Percentiles rank a stretch among this genome's conserved stretches.
Evolutionary conservation across 1,140 invertebrate species (phyloP).

Genomic region (Aphaenogaster rudis): DNA sequence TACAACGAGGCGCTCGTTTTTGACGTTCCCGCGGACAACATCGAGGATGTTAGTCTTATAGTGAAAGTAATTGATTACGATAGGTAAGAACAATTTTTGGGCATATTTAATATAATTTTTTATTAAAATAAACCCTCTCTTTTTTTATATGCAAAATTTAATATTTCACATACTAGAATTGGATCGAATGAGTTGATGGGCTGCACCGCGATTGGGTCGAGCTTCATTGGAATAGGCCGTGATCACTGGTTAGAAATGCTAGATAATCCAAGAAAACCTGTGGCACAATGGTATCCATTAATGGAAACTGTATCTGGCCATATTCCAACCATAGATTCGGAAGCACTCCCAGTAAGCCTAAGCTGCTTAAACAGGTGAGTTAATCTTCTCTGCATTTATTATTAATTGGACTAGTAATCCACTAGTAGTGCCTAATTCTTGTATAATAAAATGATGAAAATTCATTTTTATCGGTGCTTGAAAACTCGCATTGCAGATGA

Average conservation of each 20-base stretch:
- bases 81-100: conserved; percentile 87
- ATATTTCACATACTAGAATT: conserved; percentile 88
- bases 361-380: conserved; percentile 90
- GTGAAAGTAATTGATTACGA: conserved; percentile 97
- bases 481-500: conserved; percentile 69
- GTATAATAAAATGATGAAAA: neutral
- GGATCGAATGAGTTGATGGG: conserved; percentile 95
- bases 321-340: conserved; percentile 86
- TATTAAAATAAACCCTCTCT: neutral
- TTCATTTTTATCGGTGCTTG: neutral
- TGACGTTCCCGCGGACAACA: conserved; percentile 91
- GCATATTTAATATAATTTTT: neutral
- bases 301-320: conserved; percentile 90
- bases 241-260: conserved; percentile 97
- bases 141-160: neutral
- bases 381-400: neutral
- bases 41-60: conserved; percentile 94
- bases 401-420: neutral
- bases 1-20: conserved; percentile 94
- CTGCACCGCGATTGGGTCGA: conserved; percentile 93
- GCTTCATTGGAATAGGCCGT: conserved; percentile 92
- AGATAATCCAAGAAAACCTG: conserved; percentile 93
- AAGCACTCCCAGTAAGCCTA: conserved; percentile 88
- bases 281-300: conserved; percentile 95
- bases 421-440: too few relatives aligned